These are phyloP conservation scores for Limnephilus lunatus DNA, from an alignment of 2,888 invertebrate species.

Conservation along the genomic window DNA sequence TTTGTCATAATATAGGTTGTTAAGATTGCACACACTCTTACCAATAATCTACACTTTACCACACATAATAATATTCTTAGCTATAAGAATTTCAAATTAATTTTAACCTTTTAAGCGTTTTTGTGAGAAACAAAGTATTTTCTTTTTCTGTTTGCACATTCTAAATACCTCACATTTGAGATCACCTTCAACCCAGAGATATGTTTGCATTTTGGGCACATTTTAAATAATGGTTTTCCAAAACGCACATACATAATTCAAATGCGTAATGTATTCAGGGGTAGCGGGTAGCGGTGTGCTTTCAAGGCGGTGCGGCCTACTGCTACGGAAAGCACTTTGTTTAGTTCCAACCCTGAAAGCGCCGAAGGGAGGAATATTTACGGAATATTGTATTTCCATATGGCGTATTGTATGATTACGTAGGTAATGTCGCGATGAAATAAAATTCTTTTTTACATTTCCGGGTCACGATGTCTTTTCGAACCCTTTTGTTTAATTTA, in stretches of 20 bases:
- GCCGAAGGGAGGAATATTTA: conserved; percentile 14
- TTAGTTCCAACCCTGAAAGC: conserved; percentile 10
- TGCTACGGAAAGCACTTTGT: not conserved
- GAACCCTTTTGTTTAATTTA: not conserved
- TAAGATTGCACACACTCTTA: too few relatives aligned
- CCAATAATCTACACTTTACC: too few relatives aligned
- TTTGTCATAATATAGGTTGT: too few relatives aligned
- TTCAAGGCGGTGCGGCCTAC: not conserved
- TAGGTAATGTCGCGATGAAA: conserved; percentile 6
- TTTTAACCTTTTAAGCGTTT: not conserved
- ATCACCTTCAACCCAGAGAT: not conserved
- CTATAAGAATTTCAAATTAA: too few relatives aligned
- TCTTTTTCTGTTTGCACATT: not conserved
- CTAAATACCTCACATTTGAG: not conserved
- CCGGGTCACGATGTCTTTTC: not conserved
- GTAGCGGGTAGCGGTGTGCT: not conserved
- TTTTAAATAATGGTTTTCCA: conserved; percentile 11
- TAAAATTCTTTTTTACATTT: not conserved
- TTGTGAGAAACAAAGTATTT: not conserved
- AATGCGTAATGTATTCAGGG: conserved; percentile 42
- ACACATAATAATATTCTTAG: too few relatives aligned
- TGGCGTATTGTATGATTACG: conserved; percentile 10
- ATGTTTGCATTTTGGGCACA: conserved; percentile 17
- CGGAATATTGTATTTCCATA: conserved; percentile 41
- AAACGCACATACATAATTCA: conserved; percentile 4